A percentile compares a stretch with the other conserved stretches of the same genome.
These are phyloP conservation scores for Hydropsyche tenuis DNA, from an alignment of 1,140 invertebrate species.

Conservation along the genomic window DNA sequence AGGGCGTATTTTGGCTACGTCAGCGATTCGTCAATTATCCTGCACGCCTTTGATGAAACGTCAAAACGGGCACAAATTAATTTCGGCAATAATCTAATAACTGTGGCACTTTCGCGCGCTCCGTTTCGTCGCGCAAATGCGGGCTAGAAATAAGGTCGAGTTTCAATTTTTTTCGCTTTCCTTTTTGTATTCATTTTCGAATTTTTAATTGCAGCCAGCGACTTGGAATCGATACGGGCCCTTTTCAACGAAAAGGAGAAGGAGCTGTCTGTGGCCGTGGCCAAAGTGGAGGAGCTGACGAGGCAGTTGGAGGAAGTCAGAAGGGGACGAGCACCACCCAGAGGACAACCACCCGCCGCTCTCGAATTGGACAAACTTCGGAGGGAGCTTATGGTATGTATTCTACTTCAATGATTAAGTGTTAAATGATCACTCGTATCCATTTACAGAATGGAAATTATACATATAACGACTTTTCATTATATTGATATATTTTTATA, in stretches of 20 bases:
- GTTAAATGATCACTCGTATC: no score
- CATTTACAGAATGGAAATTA: no score
- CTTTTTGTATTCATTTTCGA: no score
- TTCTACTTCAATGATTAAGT: no score
- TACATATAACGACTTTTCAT: no score
- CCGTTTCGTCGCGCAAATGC: no score
- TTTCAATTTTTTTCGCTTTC: no score
- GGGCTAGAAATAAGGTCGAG: no score
- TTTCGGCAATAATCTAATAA: not conserved
- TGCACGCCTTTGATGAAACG: no score
- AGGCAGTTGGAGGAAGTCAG: slow-evolving; percentile 89
- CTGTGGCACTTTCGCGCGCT: not conserved
- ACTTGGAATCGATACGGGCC: slow-evolving; percentile 93
- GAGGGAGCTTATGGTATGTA: slow-evolving; percentile 82
- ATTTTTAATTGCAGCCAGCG: slow-evolving; percentile 74
- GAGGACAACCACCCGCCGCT: slow-evolving; percentile 71
- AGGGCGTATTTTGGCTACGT: no score
- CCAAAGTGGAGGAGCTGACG: slow-evolving; percentile 94
- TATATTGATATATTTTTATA: no score
- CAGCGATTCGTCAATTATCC: slow-evolving; percentile 13
- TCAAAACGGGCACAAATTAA: not conserved
- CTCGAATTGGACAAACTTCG: slow-evolving; percentile 90
- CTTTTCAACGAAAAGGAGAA: slow-evolving; percentile 98
- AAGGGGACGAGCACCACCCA: slow-evolving; percentile 67
- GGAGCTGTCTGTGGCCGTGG: slow-evolving; percentile 91